Percentiles rank a stretch among this genome's conserved stretches.
These are phyloP conservation scores for Anomalospiza imberbis DNA, from an alignment of 2,797 vertebrate species.

Conservation along the genomic window DNA sequence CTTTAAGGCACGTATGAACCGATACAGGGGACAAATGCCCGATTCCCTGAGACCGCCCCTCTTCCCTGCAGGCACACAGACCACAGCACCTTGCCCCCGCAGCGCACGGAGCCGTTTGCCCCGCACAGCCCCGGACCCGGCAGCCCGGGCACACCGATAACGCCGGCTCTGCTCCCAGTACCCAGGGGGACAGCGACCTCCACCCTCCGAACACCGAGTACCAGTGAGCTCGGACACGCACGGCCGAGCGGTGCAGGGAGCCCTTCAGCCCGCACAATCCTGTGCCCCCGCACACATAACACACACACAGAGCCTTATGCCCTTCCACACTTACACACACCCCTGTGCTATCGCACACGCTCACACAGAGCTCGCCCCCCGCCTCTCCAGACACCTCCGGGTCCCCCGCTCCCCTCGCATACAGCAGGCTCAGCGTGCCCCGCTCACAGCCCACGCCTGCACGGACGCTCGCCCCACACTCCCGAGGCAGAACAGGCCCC, in stretches of 20 bases:
- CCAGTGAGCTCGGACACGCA: background rate
- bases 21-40: background rate
- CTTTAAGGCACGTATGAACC: rapidly evolving
- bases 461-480: background rate
- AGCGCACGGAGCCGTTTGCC: background rate
- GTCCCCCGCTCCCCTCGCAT: background rate
- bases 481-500: background rate
- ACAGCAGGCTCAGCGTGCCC: background rate
- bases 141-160: background rate
- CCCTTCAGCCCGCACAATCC: background rate
- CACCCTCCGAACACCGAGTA: background rate
- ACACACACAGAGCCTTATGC: background rate
- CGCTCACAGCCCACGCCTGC: background rate
- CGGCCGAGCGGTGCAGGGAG: background rate
- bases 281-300: too few species aligned
- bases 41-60: too few species aligned
- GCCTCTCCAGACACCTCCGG: background rate
- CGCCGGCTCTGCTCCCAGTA: background rate
- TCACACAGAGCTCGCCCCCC: background rate
- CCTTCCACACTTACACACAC: background rate
- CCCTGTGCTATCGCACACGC: background rate
- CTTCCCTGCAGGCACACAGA: background rate
- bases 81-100: background rate
- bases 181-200: background rate
- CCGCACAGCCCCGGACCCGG: too few species aligned